A percentile compares a stretch with the other conserved stretches of the same genome.
phyloP scores from a whole-genome alignment of 30 jellyfish, hydroid and myxozoan species.

The Cassiopea andromeda region DNA sequence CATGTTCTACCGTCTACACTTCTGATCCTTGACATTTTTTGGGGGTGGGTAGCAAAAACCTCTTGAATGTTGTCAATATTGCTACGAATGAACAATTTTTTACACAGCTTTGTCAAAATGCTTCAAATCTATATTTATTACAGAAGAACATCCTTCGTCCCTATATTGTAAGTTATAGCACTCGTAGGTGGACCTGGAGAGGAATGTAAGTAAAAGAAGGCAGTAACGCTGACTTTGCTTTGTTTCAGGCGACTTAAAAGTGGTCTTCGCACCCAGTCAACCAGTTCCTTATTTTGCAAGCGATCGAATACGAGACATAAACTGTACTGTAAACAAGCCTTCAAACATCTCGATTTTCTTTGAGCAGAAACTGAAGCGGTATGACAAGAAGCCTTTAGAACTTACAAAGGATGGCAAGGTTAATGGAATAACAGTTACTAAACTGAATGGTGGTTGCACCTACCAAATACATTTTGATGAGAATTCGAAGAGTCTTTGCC shows the following conservation, averaged over 20 bases:
- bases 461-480: background rate
- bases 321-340: conserved; percentile 33
- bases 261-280: background rate
- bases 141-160: too few relatives aligned
- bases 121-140: too few relatives aligned
- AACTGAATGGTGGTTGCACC: conserved; percentile 2
- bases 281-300: background rate
- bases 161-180: too few relatives aligned
- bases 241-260: conserved; percentile 10
- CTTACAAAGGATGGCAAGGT: background rate
- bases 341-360: background rate
- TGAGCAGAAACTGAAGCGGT: background rate
- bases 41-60: too few relatives aligned
- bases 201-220: too few relatives aligned
- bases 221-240: background rate
- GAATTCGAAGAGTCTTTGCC: background rate
- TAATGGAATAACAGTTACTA: background rate
- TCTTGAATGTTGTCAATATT: too few relatives aligned
- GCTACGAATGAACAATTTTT: too few relatives aligned
- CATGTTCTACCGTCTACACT: too few relatives aligned
- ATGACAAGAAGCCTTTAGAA: background rate
- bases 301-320: background rate
- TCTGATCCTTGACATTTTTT: too few relatives aligned
- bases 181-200: too few relatives aligned
- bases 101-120: too few relatives aligned